Evolutionary conservation across 2,888 invertebrate genomes (phyloP), one percentile per base, ranked within the genome.

Genomic region (Agrenia bidenticulata): DNA sequence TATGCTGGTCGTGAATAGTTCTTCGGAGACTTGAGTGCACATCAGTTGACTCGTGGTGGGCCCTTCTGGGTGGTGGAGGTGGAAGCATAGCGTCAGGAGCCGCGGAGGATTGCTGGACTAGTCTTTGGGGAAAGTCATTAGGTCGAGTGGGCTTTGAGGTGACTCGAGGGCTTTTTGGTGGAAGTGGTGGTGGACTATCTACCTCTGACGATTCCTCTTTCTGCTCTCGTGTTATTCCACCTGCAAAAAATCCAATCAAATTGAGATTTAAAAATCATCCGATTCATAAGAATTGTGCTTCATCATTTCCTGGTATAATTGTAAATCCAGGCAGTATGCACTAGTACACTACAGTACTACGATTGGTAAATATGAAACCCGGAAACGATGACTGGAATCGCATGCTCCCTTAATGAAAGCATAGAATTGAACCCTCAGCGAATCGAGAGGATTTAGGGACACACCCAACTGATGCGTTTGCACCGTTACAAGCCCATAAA

Each of bases 21-120:
- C 89, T 84, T 19, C 92, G 83, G 73, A 92, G 81, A 71, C 90
- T 90, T 75, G 87, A 89, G 81, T 92, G 92, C 57, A 17, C 17
- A n/a, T 19, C 17, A n/a, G 45, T 15, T 15, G 19, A n/a, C n/a
- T 15, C 19, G 45, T 45, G 45, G 45, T 15, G 24, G 24, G 51
- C 23, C 79, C 64, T 68, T 81, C 79, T 84, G 84, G 77, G 84
- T 78, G 79, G 87, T 79, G 83, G 80, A 73, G 81, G 78, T 64
- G 80, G 70, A 32, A 63, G 58, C 39, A 37, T 37, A 24, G 49
- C 62, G 26, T 58, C 59, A 24, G 63, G 61, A 13, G 63, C 21
- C 19, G 42, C 62, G 51, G 51, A 2, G 17, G 58, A 60, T 1
- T 45, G 32, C 49, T 55, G 64, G 71, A 19, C 58, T 21, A 76